Percentiles rank a stretch among this genome's conserved stretches.
These are phyloP conservation scores for Phrixothrix hirtus DNA, from an alignment of 2,888 invertebrate genomes.

Conservation along the genomic window DNA sequence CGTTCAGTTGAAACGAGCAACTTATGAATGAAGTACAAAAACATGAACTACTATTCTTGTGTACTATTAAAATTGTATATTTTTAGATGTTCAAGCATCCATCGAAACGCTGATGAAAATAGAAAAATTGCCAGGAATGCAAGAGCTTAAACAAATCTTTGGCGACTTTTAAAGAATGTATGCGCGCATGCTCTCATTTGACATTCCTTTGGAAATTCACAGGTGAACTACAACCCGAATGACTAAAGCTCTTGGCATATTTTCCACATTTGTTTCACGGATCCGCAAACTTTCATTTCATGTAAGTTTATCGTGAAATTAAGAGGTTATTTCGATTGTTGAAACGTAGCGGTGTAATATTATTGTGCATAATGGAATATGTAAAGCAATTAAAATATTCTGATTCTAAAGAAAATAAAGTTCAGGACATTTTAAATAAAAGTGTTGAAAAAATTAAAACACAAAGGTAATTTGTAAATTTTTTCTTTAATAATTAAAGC, in stretches of 20 bases:
- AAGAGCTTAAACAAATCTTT: slow-evolving; percentile 46
- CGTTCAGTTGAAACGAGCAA: background rate
- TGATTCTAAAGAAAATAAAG: slow-evolving; percentile 38
- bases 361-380: slow-evolving; percentile 15
- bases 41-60: slow-evolving; percentile 16
- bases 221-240: slow-evolving; percentile 49
- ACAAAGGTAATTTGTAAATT: slow-evolving; percentile 34
- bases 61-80: slow-evolving; percentile 24
- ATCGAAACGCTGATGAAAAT: slow-evolving; percentile 29
- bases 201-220: slow-evolving; percentile 43
- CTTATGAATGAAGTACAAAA: slow-evolving; percentile 24
- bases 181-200: slow-evolving; percentile 42
- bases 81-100: slow-evolving; percentile 17
- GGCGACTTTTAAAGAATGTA: slow-evolving; percentile 39
- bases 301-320: slow-evolving; percentile 5
- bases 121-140: slow-evolving; percentile 42
- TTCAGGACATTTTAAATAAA: slow-evolving; percentile 45
- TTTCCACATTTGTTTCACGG: slow-evolving; percentile 30
- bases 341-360: background rate
- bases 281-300: slow-evolving; percentile 31
- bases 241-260: slow-evolving; percentile 41
- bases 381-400: slow-evolving; percentile 13
- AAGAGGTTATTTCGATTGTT: background rate
- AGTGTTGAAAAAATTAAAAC: slow-evolving; percentile 39
- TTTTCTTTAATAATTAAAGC: background rate